phyloP scores from a whole-genome alignment of 2,797 vertebrate species.

The Sebastes hopkinsi region DNA sequence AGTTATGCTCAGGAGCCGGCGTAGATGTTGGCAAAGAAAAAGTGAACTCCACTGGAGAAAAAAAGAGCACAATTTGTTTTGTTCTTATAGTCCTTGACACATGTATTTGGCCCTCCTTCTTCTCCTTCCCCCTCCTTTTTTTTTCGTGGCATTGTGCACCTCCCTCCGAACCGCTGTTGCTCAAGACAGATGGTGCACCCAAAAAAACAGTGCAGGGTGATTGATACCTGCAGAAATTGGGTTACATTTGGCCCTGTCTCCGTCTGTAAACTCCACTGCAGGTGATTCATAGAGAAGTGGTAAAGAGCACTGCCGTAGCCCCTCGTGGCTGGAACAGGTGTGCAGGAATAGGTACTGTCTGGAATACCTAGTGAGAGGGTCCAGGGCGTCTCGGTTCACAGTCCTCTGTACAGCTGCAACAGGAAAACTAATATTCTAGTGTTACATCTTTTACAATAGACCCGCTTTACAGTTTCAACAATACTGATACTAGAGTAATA shows the following conservation, averaged over 20 bases:
- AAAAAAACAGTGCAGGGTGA: slow-evolving; percentile 71
- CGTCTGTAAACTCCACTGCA: slow-evolving; percentile 71
- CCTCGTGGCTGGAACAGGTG: slow-evolving; percentile 72
- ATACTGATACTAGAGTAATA: neutral
- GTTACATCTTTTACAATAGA: neutral
- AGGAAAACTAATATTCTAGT: slow-evolving; percentile 6
- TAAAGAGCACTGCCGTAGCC: slow-evolving; percentile 72
- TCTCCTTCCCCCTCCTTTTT: neutral
- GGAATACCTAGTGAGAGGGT: slow-evolving; percentile 50
- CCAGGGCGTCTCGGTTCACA: slow-evolving; percentile 24
- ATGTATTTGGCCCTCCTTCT: slow-evolving; percentile 52
- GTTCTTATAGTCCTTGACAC: slow-evolving; percentile 59
- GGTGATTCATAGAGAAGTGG: slow-evolving; percentile 80
- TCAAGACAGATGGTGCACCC: slow-evolving; percentile 80
- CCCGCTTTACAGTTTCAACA: neutral
- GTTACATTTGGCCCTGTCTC: slow-evolving; percentile 82
- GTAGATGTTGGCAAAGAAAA: slow-evolving; percentile 48
- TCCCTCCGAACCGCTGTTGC: slow-evolving; percentile 62
- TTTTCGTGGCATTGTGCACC: slow-evolving; percentile 44
- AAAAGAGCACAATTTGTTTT: slow-evolving; percentile 57
- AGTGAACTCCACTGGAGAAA: slow-evolving; percentile 46
- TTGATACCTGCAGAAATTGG: slow-evolving; percentile 85
- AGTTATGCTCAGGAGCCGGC: slow-evolving; percentile 64
- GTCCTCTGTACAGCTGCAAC: slow-evolving; percentile 37
- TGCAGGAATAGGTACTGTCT: slow-evolving; percentile 61